A percentile compares a stretch with the other conserved stretches of the same genome.
These are phyloP conservation scores for Cladorhizidae sp. DNA, from an alignment of 37 sponge, comb jelly and placozoan genomes.

Conservation along the genomic window DNA sequence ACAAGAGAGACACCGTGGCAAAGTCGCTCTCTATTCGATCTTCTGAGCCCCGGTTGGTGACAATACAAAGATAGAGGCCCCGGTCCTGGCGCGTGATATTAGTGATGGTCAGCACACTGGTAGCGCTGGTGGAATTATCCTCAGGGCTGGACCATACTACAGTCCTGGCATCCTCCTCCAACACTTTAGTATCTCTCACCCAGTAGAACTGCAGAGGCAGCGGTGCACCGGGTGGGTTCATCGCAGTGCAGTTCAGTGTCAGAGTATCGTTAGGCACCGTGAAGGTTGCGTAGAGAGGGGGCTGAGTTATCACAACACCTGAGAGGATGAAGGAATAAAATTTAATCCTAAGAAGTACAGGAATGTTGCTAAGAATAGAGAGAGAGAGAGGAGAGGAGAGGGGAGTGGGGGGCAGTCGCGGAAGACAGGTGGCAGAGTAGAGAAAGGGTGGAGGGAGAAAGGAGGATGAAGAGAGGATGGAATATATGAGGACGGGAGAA, in stretches of 20 bases:
- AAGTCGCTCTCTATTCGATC: background rate
- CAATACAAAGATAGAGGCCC: background rate
- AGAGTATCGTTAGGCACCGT: background rate
- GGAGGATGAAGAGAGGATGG: no score
- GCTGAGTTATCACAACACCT: background rate
- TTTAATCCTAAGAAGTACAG: no score
- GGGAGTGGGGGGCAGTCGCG: no score
- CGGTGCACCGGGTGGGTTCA: background rate
- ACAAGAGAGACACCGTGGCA: background rate
- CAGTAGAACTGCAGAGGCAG: background rate
- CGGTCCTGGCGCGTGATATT: background rate
- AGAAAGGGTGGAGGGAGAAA: no score
- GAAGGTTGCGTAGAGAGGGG: background rate
- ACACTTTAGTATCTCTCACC: background rate
- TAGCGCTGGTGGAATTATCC: background rate
- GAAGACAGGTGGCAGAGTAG: no score
- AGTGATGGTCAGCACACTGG: background rate
- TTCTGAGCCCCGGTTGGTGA: background rate
- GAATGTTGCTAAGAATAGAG: no score
- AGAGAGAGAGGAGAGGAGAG: no score
- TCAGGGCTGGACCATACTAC: background rate
- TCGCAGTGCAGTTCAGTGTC: constrained; percentile 6
- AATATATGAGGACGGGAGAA: no score
- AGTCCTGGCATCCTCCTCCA: background rate
- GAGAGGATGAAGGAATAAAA: background rate